Evolutionary conservation across 2,113 vertebrate species (phyloP).

Genomic region (Pycnonotus jocosus): DNA sequence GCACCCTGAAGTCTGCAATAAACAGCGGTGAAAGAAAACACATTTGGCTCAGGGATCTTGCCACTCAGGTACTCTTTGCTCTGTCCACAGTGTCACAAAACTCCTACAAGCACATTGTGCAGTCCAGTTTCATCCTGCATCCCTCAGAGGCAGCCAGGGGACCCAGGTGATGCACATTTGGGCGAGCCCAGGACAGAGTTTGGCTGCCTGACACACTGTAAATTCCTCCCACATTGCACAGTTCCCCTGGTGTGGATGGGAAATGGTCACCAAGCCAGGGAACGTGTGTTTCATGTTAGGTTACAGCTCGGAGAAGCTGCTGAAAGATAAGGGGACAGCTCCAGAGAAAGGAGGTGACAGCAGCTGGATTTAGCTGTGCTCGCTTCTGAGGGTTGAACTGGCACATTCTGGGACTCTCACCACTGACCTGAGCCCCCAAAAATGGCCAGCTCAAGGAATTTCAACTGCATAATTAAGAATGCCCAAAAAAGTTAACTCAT

Average conservation of each 20-base stretch:
- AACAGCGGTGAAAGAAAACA: neutral
- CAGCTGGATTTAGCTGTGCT: neutral
- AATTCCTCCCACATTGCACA: neutral
- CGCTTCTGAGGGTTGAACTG: neutral
- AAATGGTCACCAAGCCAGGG: neutral
- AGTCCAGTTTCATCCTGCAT: neutral
- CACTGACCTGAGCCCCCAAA: neutral
- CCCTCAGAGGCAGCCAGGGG: neutral
- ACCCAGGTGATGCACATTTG: neutral
- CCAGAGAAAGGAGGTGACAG: neutral
- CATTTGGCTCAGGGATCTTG: neutral
- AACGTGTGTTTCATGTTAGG: constrained; percentile 1
- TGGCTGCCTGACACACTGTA: neutral
- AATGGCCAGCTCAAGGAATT: neutral
- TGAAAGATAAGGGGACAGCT: neutral
- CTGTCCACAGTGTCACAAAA: neutral
- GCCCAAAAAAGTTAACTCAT: neutral
- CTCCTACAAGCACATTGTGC: neutral
- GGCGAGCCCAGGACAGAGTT: neutral
- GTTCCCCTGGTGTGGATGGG: neutral
- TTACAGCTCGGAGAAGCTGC: neutral
- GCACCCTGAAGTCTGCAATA: neutral
- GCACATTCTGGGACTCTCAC: neutral
- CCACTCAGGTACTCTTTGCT: neutral
- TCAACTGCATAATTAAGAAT: neutral